These are phyloP conservation scores for Paralichthys olivaceus DNA, from an alignment of 2,113 vertebrate genomes.

Conservation along the genomic window DNA sequence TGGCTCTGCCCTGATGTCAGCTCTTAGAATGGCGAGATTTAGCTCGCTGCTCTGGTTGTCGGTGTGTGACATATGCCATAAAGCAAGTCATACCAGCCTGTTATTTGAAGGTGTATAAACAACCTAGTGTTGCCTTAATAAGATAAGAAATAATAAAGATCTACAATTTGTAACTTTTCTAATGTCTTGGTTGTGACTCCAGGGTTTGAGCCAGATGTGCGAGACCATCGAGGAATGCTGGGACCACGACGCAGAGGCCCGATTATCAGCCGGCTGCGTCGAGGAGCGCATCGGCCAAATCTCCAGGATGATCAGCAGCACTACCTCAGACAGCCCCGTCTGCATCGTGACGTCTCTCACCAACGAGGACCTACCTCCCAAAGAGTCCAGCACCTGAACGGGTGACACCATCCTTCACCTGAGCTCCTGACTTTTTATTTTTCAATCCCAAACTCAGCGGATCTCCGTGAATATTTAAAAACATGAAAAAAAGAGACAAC, in stretches of 20 bases:
- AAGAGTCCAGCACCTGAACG: constrained; percentile 97
- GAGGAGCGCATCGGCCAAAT: constrained; percentile 96
- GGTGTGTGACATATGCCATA: too few species aligned
- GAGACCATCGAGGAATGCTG: constrained; percentile 99
- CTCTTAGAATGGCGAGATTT: too few species aligned
- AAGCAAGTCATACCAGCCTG: too few species aligned
- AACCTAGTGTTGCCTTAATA: too few species aligned
- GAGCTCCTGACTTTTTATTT: constrained; percentile 60
- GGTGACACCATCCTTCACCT: constrained; percentile 31
- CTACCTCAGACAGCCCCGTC: constrained; percentile 95
- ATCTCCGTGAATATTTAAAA: constrained; percentile 74
- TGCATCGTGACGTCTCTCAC: constrained; percentile 96
- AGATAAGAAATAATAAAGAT: not conserved
- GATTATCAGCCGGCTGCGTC: constrained; percentile 95
- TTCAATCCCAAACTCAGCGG: constrained; percentile 70
- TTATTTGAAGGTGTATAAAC: too few species aligned
- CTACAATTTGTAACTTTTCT: accelerated
- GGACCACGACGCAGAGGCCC: constrained; percentile 98
- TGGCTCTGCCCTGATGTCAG: too few species aligned
- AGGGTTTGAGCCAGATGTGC: constrained; percentile 97
- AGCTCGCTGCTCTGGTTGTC: too few species aligned
- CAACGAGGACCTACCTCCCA: constrained; percentile 98
- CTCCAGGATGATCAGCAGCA: constrained; percentile 90
- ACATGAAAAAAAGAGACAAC: constrained; percentile 21
- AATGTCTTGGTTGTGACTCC: constrained; percentile 2